Percentiles rank a stretch among this genome's conserved stretches.
phyloP scores from a whole-genome alignment of 2,113 vertebrate genomes.

The Gallinago undulata region DNA sequence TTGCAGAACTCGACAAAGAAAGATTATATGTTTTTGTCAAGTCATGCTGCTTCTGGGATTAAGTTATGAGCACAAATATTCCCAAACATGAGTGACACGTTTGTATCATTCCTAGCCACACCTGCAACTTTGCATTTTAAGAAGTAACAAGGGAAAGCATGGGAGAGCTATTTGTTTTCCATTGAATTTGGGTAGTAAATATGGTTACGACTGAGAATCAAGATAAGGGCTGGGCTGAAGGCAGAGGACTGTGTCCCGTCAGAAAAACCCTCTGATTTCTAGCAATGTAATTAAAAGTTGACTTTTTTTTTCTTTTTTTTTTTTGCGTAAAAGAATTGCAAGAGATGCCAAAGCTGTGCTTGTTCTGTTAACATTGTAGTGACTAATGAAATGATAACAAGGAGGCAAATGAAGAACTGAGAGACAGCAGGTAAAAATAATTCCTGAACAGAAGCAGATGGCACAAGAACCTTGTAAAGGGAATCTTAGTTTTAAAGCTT shows the following conservation, averaged over 20 bases:
- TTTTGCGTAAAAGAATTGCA: not conserved
- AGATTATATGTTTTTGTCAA: not conserved
- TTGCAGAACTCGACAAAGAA: not conserved
- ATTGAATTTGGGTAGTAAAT: not conserved
- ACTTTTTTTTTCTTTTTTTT: not conserved
- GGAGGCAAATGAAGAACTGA: not conserved
- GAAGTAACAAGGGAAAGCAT: not conserved
- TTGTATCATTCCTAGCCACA: not conserved
- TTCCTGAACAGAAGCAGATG: not conserved
- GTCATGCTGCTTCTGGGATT: not conserved
- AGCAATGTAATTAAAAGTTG: not conserved
- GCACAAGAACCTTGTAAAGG: not conserved
- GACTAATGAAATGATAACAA: not conserved
- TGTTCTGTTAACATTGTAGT: not conserved
- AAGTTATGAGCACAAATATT: not conserved
- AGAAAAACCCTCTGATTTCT: not conserved
- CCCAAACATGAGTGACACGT: not conserved
- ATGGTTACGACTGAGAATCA: not conserved
- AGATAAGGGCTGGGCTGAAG: not conserved
- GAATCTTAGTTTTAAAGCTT: not conserved
- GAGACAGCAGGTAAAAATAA: conserved; percentile 3
- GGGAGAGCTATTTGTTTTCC: not conserved
- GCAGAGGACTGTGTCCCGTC: not conserved
- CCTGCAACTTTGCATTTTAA: not conserved
- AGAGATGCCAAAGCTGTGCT: not conserved